These are phyloP conservation scores for Metallyticus violacea DNA, from an alignment of 2,888 invertebrate genomes.

Conservation along the genomic window DNA sequence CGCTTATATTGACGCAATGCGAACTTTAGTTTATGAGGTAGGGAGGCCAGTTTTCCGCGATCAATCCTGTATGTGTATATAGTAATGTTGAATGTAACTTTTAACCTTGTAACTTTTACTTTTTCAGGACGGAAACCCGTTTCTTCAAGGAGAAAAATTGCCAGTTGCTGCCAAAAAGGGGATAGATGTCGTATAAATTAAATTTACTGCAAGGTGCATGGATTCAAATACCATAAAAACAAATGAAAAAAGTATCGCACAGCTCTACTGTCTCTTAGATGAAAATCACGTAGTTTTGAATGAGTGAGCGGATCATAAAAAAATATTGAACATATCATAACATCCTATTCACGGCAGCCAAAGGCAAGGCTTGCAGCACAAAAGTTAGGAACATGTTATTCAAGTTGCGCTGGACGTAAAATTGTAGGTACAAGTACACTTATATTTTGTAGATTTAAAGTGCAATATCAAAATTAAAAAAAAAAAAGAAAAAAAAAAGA, in stretches of 20 bases:
- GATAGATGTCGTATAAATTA: conserved; percentile 55
- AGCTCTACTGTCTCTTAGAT: neutral
- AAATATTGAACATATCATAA: neutral
- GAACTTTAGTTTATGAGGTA: no score
- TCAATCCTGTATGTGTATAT: neutral
- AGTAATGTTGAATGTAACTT: neutral
- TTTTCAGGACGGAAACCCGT: conserved; percentile 76
- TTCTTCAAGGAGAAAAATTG: conserved; percentile 77
- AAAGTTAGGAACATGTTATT: neutral
- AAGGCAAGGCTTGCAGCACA: neutral
- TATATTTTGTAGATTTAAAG: neutral
- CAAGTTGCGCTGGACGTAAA: neutral
- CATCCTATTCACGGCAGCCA: neutral
- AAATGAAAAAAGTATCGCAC: neutral
- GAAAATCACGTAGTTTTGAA: neutral
- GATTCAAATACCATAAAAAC: conserved; percentile 35
- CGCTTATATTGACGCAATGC: no score
- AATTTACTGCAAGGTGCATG: conserved; percentile 43
- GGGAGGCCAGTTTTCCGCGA: no score
- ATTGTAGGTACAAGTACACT: neutral
- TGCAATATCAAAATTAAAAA: neutral
- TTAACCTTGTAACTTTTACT: conserved; percentile 30
- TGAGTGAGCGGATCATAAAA: neutral
- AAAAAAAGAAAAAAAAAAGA: no score
- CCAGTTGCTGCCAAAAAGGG: conserved; percentile 94